phyloP scores from a whole-genome alignment of 2,113 vertebrate species.

The Lophochroa leadbeateri region DNA sequence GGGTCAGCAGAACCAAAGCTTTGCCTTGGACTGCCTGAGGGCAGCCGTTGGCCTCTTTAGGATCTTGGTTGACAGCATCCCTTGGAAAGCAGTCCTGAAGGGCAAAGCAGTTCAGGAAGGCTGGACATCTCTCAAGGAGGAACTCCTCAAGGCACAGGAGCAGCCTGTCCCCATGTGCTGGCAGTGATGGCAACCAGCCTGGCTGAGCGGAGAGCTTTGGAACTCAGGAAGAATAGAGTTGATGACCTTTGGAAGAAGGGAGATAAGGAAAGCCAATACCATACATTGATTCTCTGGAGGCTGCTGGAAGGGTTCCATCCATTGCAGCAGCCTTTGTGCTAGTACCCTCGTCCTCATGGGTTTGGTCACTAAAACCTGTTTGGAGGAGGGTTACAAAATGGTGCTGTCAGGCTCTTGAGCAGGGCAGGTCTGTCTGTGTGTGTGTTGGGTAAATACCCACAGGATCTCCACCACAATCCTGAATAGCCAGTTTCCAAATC shows the following conservation, averaged over 20 bases:
- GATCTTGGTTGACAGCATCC: neutral
- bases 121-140: neutral
- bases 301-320: neutral
- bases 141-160: neutral
- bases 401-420: neutral
- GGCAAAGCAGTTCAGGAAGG: neutral
- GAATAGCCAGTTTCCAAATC: neutral
- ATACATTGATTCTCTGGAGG: neutral
- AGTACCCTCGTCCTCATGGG: fast-evolving
- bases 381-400: neutral
- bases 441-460: neutral
- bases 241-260: neutral
- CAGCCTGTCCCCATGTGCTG: neutral
- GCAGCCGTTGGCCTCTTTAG: neutral
- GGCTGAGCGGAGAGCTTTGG: neutral
- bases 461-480: neutral
- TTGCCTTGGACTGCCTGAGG: neutral
- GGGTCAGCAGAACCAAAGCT: neutral
- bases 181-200: neutral
- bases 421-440: fast-evolving
- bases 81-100: neutral
- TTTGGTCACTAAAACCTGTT: neutral
- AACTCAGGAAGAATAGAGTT: neutral
- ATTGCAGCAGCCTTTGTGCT: neutral
- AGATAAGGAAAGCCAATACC: neutral